Evolutionary conservation across 2,888 invertebrate species (phyloP).

Genomic region (Stratiomys singularior): DNA sequence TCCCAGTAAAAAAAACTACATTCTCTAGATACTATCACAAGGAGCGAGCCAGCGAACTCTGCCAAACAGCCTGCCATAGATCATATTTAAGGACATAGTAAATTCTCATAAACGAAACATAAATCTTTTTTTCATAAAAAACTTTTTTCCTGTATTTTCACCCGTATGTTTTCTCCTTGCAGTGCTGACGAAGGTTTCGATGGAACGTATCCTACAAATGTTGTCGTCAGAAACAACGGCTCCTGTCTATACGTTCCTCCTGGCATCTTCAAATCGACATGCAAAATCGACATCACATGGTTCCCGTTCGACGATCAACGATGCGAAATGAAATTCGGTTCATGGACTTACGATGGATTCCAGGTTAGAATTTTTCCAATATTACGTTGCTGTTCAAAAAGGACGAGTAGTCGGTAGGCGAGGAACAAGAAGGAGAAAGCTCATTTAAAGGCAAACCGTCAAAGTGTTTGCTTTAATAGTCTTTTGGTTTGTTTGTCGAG

Average conservation of each 20-base stretch:
- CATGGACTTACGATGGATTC: conserved; percentile 98
- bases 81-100: conserved; percentile 39
- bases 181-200: conserved; percentile 99
- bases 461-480: background rate
- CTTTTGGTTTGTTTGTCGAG: background rate
- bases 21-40: no score
- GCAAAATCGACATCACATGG: conserved; percentile 99
- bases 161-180: conserved; percentile 58
- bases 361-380: conserved; percentile 70
- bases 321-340: conserved; percentile 99
- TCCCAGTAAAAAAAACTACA: no score
- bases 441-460: background rate
- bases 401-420: background rate
- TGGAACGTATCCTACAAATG: conserved; percentile 97
- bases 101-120: conserved; percentile 43
- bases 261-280: conserved; percentile 98
- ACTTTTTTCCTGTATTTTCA: conserved; percentile 25
- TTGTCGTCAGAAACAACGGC: conserved; percentile 95
- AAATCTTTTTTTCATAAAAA: conserved; percentile 46
- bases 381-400: background rate
- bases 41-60: no score
- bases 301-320: conserved; percentile 99
- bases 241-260: conserved; percentile 97
- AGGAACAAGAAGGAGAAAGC: background rate
- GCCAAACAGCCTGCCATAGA: conserved; percentile 14